These are phyloP conservation scores for Pipistrellus pygmaeus DNA, from an alignment of 2,797 vertebrate species.

Conservation along the genomic window DNA sequence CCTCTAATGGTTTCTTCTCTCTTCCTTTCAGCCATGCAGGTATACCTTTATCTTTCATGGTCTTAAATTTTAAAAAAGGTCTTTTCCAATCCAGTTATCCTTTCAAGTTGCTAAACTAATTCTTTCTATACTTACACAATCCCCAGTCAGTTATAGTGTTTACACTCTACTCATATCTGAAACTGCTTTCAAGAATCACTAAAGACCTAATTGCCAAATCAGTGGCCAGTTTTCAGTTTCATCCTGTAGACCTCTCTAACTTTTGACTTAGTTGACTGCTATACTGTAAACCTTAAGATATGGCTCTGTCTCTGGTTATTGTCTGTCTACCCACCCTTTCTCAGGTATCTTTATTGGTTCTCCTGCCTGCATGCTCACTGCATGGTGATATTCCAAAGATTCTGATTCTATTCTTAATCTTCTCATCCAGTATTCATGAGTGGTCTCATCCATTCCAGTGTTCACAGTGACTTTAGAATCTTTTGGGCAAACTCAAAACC, in stretches of 20 bases:
- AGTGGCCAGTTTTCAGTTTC: slow-evolving; percentile 45
- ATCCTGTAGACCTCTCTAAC: background rate
- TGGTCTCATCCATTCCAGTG: background rate
- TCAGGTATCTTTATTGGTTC: background rate
- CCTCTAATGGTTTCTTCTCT: slow-evolving; percentile 2
- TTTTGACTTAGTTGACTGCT: slow-evolving; percentile 34
- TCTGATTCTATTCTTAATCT: slow-evolving; percentile 15
- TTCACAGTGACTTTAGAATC: background rate
- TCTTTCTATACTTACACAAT: background rate
- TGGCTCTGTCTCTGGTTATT: background rate
- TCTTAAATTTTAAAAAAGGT: background rate
- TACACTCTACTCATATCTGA: background rate
- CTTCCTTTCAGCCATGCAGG: background rate
- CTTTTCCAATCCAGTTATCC: background rate
- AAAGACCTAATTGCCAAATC: background rate
- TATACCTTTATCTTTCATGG: background rate
- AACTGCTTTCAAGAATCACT: slow-evolving; percentile 7
- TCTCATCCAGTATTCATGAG: background rate
- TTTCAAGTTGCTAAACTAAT: background rate
- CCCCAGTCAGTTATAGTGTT: background rate
- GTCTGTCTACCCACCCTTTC: background rate
- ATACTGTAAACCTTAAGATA: background rate
- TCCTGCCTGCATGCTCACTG: background rate
- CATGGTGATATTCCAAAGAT: background rate
- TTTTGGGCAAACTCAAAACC: background rate